Percentiles rank a stretch among this genome's conserved stretches.
Conservation (phyloP, 30 jellyfish, hydroid and myxozoan genomes). For the Nemopilema nomurai region DNA sequence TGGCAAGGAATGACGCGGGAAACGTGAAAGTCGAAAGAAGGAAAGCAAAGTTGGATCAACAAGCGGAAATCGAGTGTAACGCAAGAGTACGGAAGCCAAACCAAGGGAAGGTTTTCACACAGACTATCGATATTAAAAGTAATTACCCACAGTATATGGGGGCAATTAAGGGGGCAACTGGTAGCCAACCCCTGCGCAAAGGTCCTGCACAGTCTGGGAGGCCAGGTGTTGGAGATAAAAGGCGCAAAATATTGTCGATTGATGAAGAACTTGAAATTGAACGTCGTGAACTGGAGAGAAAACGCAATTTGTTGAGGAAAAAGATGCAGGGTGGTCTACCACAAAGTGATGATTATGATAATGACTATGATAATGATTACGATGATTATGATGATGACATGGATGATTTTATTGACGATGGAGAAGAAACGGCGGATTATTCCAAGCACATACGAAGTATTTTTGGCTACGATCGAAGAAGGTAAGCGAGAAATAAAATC, state of each 20-base stretch:
- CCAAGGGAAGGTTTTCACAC: slow-evolving; percentile 23
- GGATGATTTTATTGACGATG: slow-evolving; percentile 91
- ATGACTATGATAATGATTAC: slow-evolving; percentile 64
- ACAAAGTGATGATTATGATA: slow-evolving; percentile 31
- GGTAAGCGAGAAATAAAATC: slow-evolving; percentile 56
- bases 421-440: slow-evolving; percentile 64
- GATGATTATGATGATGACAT: slow-evolving; percentile 77
- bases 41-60: too few relatives aligned
- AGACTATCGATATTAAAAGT: slow-evolving; percentile 23
- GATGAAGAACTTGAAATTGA: slow-evolving; percentile 88
- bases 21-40: too few relatives aligned
- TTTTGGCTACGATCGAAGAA: slow-evolving; percentile 86
- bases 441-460: slow-evolving; percentile 77
- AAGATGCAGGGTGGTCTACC: slow-evolving; percentile 46
- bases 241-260: slow-evolving; percentile 21
- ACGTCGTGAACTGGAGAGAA: slow-evolving; percentile 66
- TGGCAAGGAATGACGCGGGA: neutral
- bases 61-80: neutral
- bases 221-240: neutral
- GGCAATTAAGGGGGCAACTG: neutral
- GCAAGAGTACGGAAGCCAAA: neutral
- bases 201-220: neutral
- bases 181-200: neutral
- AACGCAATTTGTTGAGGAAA: slow-evolving; percentile 62
- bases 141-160: neutral